Percentiles rank a stretch among this genome's conserved stretches.
These are phyloP conservation scores for Paradisaea rubra DNA, from an alignment of 2,113 vertebrate genomes.

Conservation along the genomic window DNA sequence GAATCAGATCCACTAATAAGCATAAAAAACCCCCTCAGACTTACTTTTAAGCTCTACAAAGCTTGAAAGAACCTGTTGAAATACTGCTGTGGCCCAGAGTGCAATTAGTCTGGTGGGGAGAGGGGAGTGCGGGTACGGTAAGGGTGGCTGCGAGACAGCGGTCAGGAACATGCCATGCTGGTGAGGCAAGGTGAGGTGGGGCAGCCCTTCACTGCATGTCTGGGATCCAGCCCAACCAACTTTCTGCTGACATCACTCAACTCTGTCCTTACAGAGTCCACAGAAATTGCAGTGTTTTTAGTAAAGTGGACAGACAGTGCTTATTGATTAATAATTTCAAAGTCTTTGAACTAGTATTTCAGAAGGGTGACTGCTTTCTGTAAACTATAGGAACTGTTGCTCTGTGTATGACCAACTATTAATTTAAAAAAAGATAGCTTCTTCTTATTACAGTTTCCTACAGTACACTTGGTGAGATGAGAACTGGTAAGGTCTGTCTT, in stretches of 20 bases:
- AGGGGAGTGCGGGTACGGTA: neutral
- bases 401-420: neutral
- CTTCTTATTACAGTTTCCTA: neutral
- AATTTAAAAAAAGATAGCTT: neutral
- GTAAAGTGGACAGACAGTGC: neutral
- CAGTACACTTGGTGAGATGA: neutral
- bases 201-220: slow-evolving; percentile 4
- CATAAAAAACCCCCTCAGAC: neutral
- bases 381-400: neutral
- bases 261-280: slow-evolving; percentile 37
- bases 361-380: neutral
- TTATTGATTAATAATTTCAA: neutral
- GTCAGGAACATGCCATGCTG: neutral
- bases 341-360: neutral
- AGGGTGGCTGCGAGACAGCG: neutral
- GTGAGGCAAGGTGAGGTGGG: slow-evolving; percentile 15
- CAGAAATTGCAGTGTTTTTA: neutral
- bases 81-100: neutral
- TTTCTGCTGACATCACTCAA: neutral
- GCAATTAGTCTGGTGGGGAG: neutral
- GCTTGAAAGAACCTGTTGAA: neutral
- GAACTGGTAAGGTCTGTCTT: neutral
- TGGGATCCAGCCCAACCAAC: slow-evolving; percentile 55
- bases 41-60: slow-evolving; percentile 8
- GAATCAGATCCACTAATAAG: neutral